Evolutionary conservation across 2,113 vertebrate genomes (phyloP), one percentile per base, ranked within the genome.

Genomic region (Brachyhypopomus gauderio): DNA sequence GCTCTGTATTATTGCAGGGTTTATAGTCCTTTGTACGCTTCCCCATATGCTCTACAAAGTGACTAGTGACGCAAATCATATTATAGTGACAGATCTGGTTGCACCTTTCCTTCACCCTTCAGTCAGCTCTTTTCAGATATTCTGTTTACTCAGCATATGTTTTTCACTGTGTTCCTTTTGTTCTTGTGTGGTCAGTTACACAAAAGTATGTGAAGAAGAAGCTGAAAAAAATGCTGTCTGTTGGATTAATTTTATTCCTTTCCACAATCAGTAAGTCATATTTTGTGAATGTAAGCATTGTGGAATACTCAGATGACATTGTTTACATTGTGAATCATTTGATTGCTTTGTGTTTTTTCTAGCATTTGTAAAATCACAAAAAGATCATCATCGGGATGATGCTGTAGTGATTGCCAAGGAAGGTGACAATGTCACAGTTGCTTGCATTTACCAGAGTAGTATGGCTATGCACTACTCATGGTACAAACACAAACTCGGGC

Each of bases 391-490:
- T 9, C 41, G 41, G 9, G 41, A 41, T 41, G 41, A 9, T 41
- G 41, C 45, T 52, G 45, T 12, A 52, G 45, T 52, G 12, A 12
- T 14, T 52, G 45, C 12, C 12, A 52, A 52, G 9, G 45, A 52
- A 52, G 45, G 45, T 12, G 45, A 14, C 12, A 52, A 52, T 67
- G 62, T 75, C 14, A 69, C 58, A 41, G 22, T 52, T 12, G 12
- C 45, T 52, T 52, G 45, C 66, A 79, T 80, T 81, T 85, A 84
- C 56, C 7, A 84, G 4, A 88, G 79, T 9, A 77, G 87, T 12
- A 82, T 82, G 60, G 72, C 87, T 3, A 89, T 88, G 87, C 89
- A 91, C 73, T 89, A 89, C 79, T 90, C 88, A 56, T 93, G 91
- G 91, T 93, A 90, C 81, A 56, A 34, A 75, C 86, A 92, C 1